Conservation (phyloP, 2,797 vertebrate species). For the Hydrolagus colliei region DNA sequence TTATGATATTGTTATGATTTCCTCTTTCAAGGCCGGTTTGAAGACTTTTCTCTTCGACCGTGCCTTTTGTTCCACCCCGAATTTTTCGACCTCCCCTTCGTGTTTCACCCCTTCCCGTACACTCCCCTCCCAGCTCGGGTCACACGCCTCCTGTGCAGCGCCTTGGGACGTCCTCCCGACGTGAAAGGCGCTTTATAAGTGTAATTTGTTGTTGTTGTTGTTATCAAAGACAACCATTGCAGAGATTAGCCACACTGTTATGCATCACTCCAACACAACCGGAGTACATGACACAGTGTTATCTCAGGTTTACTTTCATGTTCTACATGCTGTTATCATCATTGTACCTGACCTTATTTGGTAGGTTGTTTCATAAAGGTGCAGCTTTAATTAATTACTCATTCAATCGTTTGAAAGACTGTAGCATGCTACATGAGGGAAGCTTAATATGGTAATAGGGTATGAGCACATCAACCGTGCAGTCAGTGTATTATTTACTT, state of each 20-base stretch:
- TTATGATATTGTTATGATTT: neutral
- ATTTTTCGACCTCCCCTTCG: too few relatives aligned
- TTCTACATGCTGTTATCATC: neutral
- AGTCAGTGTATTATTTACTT: constrained; percentile 16
- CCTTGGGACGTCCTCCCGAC: too few relatives aligned
- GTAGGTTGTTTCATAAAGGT: constrained; percentile 5
- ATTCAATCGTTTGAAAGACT: constrained; percentile 2
- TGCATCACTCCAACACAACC: neutral
- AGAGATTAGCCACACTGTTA: neutral
- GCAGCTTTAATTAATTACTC: constrained; percentile 4
- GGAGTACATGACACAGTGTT: neutral
- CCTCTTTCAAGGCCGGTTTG: too few relatives aligned
- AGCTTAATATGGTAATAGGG: constrained; percentile 19
- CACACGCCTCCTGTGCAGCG: too few relatives aligned
- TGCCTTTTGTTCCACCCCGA: too few relatives aligned
- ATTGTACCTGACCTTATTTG: neutral
- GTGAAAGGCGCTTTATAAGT: too few relatives aligned
- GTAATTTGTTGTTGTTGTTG: too few relatives aligned
- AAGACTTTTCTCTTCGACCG: too few relatives aligned
- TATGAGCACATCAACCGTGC: neutral
- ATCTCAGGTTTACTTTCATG: neutral
- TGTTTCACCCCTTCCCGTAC: too few relatives aligned
- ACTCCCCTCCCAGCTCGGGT: too few relatives aligned
- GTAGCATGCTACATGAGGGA: neutral
- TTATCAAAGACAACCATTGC: constrained; percentile 2